Evolutionary conservation across 2,888 invertebrate species (phyloP), one percentile per base, ranked within the genome.

Genomic region (Chrysomela aeneicollis): DNA sequence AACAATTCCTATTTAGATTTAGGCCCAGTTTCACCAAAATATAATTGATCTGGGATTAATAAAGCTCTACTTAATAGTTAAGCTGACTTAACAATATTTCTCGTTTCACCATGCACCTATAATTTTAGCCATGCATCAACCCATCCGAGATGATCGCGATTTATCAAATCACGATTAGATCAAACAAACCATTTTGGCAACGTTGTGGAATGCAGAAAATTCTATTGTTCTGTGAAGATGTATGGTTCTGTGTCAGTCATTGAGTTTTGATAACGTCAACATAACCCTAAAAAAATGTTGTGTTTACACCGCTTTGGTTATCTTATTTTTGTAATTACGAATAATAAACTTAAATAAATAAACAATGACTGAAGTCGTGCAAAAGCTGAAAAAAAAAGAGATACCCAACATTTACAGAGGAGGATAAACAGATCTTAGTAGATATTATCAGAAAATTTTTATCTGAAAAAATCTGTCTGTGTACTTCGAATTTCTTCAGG

Each of bases 391-490:
- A 15, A 42, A n/a, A 42, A 1, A 42, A 15, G 15, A 42, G 42
- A 12, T n/a, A 15, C 15, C 42, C 42, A 3, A 42, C 6, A 42
- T 42, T 42, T 6, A 15, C 42, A 15, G n/a, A n/a, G 4, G 3
- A 15, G 2, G 42, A 42, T 6, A 42, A 42, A 6, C n/a, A 42
- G 9, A 3, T 15, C 6, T 15, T 42, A 42, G 35, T 35, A 10
- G 35, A 35, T 2, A 35, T 35, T 35, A 12, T 42, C 26, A 5
- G 6, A 6, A 3, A 6, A 26, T 26, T 26, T n/a, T n/a, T n/a
- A n/a, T n/a, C 6, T 26, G 46, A 42, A 57, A n/a, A 57, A 58
- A 58, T 26, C 30, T 10, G 26, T 58, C 22, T 26, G 26, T 58
- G 49, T 58, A n/a, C 30, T 58, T 30, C 26, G 58, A 26, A 46